Evolutionary conservation across 2,888 invertebrate species (phyloP).

Genomic region (Linyphia triangularis): DNA sequence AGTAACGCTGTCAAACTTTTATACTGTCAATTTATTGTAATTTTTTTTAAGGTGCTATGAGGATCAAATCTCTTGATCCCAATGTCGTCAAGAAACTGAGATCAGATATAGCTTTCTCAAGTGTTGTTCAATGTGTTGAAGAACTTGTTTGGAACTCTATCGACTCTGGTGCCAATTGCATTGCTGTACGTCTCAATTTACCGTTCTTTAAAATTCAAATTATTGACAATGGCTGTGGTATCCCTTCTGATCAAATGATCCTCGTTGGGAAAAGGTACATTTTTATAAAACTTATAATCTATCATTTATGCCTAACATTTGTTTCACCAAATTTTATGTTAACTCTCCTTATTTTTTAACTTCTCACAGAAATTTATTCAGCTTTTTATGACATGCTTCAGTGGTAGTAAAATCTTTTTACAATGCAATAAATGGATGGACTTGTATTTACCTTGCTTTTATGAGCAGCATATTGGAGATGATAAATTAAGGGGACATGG

Average conservation of each 20-base stretch:
- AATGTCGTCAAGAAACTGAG: slow-evolving; percentile 82
- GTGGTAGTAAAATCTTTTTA: too few species aligned
- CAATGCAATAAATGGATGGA: too few species aligned
- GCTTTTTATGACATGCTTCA: too few species aligned
- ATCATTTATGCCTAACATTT: not conserved
- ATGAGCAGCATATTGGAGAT: too few species aligned
- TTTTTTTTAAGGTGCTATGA: slow-evolving; percentile 23
- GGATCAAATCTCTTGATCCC: slow-evolving; percentile 78
- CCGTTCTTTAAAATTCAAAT: slow-evolving; percentile 85
- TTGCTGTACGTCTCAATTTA: slow-evolving; percentile 86
- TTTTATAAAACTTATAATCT: not conserved
- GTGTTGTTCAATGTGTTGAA: slow-evolving; percentile 83
- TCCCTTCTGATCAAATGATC: slow-evolving; percentile 83
- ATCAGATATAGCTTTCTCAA: slow-evolving; percentile 83
- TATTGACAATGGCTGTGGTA: slow-evolving; percentile 88
- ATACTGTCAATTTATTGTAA: too few species aligned
- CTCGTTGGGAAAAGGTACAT: slow-evolving; percentile 83
- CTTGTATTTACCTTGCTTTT: too few species aligned
- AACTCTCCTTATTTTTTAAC: too few species aligned
- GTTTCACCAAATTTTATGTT: not conserved
- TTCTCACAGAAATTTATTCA: too few species aligned
- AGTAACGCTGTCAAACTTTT: too few species aligned
- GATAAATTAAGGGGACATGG: too few species aligned
- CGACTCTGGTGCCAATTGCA: slow-evolving; percentile 85
- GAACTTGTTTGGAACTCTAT: slow-evolving; percentile 86